Evolutionary conservation across 2,888 invertebrate genomes (phyloP).

Genomic region (Caenorhabditis japonica): DNA sequence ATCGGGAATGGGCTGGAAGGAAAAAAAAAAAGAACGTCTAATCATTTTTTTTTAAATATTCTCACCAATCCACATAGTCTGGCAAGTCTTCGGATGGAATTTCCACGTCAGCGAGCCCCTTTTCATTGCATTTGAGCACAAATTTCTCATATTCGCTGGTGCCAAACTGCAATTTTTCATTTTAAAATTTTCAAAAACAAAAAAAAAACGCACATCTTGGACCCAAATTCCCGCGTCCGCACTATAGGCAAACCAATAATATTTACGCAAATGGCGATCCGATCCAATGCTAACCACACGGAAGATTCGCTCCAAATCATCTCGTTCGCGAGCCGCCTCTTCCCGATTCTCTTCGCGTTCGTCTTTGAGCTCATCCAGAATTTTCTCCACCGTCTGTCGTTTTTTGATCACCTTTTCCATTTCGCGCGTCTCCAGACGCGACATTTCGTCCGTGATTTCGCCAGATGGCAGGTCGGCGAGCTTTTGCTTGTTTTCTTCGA

Average conservation of each 20-base stretch:
- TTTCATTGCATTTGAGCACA: slow-evolving; percentile 24
- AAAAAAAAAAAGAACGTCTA: not conserved
- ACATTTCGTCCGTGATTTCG: slow-evolving; percentile 25
- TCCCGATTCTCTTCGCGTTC: slow-evolving; percentile 34
- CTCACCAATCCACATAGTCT: slow-evolving; percentile 21
- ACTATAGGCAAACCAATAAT: slow-evolving; percentile 62
- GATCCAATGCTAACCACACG: slow-evolving; percentile 51
- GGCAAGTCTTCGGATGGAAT: slow-evolving; percentile 8
- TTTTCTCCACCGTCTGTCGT: slow-evolving; percentile 11
- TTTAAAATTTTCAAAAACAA: not conserved
- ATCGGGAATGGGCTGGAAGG: slow-evolving; percentile 20
- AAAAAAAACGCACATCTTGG: slow-evolving; percentile 59
- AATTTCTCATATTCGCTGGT: slow-evolving; percentile 49
- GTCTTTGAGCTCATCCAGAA: slow-evolving; percentile 18
- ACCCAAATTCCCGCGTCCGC: slow-evolving; percentile 62
- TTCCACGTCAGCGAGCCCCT: slow-evolving; percentile 26
- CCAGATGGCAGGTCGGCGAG: slow-evolving; percentile 11
- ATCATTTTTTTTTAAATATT: not conserved
- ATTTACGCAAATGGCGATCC: slow-evolving; percentile 62
- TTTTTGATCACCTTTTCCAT: slow-evolving; percentile 1
- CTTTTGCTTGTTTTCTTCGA: slow-evolving; percentile 14
- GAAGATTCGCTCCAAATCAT: slow-evolving; percentile 39
- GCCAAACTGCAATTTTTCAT: slow-evolving; percentile 47
- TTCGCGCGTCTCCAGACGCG: slow-evolving; percentile 21
- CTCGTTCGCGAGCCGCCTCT: slow-evolving; percentile 20